These are phyloP conservation scores for Thamnophis elegans DNA, from an alignment of 2,797 vertebrate species.

Conservation along the genomic window DNA sequence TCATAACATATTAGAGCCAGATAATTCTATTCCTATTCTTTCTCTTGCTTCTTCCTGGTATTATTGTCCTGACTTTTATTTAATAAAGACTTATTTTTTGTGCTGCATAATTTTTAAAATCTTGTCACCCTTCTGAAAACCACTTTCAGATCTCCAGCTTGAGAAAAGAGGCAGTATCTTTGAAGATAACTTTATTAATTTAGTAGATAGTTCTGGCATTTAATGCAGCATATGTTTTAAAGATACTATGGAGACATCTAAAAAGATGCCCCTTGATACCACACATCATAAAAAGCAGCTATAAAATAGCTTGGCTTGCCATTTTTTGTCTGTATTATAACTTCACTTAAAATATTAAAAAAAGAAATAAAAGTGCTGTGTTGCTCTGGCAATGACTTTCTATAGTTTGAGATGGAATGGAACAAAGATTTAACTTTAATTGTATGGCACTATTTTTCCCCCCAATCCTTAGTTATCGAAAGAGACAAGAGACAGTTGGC, in stretches of 20 bases:
- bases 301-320: conserved; percentile 58
- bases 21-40: not conserved
- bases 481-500: conserved; percentile 20
- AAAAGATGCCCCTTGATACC: conserved; percentile 65
- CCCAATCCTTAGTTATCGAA: not conserved
- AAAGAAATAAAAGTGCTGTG: conserved; percentile 71
- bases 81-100: conserved; percentile 75
- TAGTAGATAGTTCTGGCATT: conserved; percentile 65
- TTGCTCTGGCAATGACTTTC: conserved; percentile 70
- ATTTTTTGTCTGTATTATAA: conserved; percentile 60
- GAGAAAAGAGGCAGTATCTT: conserved; percentile 66
- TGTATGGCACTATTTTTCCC: conserved; percentile 44
- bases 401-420: conserved; percentile 53
- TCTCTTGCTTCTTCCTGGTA: conserved; percentile 18
- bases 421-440: conserved; percentile 69
- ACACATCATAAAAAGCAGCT: conserved; percentile 64
- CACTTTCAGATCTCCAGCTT: conserved; percentile 71
- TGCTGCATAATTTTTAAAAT: conserved; percentile 72
- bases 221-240: conserved; percentile 69
- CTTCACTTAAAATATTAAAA: conserved; percentile 66
- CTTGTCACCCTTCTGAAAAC: conserved; percentile 65
- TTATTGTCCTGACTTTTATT: conserved; percentile 59
- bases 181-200: conserved; percentile 76
- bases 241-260: conserved; percentile 71
- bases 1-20: not conserved